Conservation (phyloP, 2,797 vertebrate genomes). For the Danio tinwini region DNA sequence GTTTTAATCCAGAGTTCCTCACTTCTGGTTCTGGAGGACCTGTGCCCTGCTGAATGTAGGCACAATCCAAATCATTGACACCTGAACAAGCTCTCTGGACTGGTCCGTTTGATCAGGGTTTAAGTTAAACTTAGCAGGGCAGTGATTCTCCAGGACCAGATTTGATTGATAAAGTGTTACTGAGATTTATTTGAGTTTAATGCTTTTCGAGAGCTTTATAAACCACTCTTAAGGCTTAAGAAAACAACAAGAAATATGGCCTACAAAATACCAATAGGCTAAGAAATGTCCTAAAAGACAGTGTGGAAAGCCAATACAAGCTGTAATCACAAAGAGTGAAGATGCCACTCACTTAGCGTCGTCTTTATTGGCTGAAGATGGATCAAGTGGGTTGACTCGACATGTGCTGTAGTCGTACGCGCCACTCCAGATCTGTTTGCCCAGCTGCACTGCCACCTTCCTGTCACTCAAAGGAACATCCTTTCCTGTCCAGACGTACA, state of each 20-base stretch:
- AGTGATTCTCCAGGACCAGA: too few relatives aligned
- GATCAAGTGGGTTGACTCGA: conserved; percentile 79
- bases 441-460: conserved; percentile 82
- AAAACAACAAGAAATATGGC: not conserved
- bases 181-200: not conserved
- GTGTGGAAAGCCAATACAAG: not conserved
- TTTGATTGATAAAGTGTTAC: too few relatives aligned
- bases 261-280: not conserved
- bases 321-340: not conserved
- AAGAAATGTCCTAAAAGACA: not conserved
- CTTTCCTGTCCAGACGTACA: conserved; percentile 85
- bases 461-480: conserved; percentile 81
- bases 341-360: conserved; percentile 74
- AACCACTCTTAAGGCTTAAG: not conserved
- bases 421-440: conserved; percentile 80
- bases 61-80: too few relatives aligned
- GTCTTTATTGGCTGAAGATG: conserved; percentile 70
- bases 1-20: not conserved
- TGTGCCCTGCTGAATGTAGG: too few relatives aligned
- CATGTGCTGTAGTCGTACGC: conserved; percentile 81
- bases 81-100: too few relatives aligned
- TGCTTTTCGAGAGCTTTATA: not conserved
- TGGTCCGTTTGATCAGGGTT: too few relatives aligned
- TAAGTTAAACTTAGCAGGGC: too few relatives aligned
- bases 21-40: too few relatives aligned